These are phyloP conservation scores for Pandion haliaetus DNA, from an alignment of 2,113 vertebrate species.

Conservation along the genomic window DNA sequence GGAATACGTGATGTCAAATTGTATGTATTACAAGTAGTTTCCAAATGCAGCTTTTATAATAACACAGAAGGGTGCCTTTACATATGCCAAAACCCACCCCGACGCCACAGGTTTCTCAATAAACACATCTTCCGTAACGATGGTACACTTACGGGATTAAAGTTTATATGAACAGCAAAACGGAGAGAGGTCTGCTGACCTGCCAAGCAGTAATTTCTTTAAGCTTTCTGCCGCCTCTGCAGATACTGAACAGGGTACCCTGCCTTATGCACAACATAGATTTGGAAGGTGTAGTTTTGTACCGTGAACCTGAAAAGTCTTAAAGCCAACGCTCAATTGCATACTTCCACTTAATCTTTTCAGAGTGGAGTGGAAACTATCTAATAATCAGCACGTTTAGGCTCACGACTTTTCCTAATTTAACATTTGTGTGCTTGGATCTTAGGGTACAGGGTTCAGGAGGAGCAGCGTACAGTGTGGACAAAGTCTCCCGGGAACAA, in stretches of 20 bases:
- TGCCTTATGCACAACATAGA: not conserved
- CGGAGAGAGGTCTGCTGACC: not conserved
- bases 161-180: not conserved
- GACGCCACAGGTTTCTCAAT: slow-evolving; percentile 3
- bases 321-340: not conserved
- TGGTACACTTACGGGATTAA: not conserved
- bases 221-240: not conserved
- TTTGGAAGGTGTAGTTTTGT: not conserved
- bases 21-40: not conserved
- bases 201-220: slow-evolving; percentile 30
- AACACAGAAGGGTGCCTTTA: not conserved
- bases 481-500: not conserved
- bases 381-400: not conserved
- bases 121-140: slow-evolving; percentile 3
- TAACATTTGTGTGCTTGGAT: not conserved
- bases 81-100: not conserved
- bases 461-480: not conserved
- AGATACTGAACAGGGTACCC: not conserved
- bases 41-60: slow-evolving; percentile 7
- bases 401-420: not conserved
- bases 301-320: not conserved
- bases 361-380: not conserved
- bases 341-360: not conserved
- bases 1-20: not conserved
- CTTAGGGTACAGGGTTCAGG: not conserved